A percentile compares a stretch with the other conserved stretches of the same genome.
phyloP scores from a whole-genome alignment of 2,888 invertebrate genomes.

The Standfussiana lucernea region DNA sequence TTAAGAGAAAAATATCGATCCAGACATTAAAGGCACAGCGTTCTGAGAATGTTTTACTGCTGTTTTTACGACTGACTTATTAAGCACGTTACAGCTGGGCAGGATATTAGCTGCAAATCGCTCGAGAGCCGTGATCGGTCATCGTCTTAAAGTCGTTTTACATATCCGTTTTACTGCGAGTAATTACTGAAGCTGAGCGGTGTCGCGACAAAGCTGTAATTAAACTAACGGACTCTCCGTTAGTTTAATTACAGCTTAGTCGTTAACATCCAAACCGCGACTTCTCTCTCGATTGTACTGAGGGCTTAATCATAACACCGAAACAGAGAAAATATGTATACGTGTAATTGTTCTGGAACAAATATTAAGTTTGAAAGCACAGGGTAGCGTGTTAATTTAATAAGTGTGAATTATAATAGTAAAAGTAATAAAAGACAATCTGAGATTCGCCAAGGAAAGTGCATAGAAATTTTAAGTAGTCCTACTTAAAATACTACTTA shows the following conservation, averaged over 20 bases:
- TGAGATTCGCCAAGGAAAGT: not conserved
- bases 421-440: not conserved
- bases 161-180: conserved; percentile 86
- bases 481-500: too few species aligned
- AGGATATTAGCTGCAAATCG: conserved; percentile 86
- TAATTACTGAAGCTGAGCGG: conserved; percentile 84
- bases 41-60: conserved; percentile 80
- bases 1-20: conserved; percentile 69
- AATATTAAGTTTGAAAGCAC: conserved; percentile 19
- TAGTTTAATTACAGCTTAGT: too few species aligned
- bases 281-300: conserved; percentile 77
- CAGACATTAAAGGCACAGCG: conserved; percentile 66
- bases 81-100: conserved; percentile 81
- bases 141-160: conserved; percentile 84
- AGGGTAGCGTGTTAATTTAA: not conserved
- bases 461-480: conserved; percentile 1
- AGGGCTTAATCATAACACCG: conserved; percentile 76
- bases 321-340: conserved; percentile 55
- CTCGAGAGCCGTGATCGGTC: conserved; percentile 79
- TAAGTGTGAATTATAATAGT: not conserved
- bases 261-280: conserved; percentile 81
- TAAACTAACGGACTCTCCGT: conserved; percentile 89
- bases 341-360: conserved; percentile 3
- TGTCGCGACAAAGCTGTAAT: conserved; percentile 86
- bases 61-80: conserved; percentile 81